Base-by-base conservation (phyloP, 2,797 vertebrate species). In the Euthynnus affinis region DNA sequence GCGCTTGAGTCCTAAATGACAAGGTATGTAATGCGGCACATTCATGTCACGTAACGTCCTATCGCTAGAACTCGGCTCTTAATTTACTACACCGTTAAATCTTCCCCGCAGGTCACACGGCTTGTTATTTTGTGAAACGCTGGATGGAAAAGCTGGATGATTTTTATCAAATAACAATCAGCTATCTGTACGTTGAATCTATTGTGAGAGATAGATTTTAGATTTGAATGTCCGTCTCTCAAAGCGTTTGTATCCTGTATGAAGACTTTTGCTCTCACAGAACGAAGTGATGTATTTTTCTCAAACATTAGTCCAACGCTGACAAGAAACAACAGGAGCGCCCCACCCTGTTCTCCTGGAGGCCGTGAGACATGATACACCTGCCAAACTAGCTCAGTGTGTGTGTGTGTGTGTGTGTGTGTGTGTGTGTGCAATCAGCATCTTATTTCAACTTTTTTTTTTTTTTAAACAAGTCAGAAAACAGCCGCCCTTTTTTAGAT, bases 1-100 rank as follows among this genome's bases (percentile, higher is more conserved):
- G 86, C 61, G 66, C 82, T 89, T 89, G 71, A 87, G 78, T 91
- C 89, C 90, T 94, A 94, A 94, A 95, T 94, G 94, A 94, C 92
- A 92, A 93, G 94, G 94, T 94, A 90, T 48, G 62, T 57, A 49
- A 71, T 0, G 8, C 32, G 29, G 5, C 42, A 0, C 4, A 8
- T 18, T 72, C 1, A 69, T 51, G 18, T 56, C 3, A 3, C 13
- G 22, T 15, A 7, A n/a, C 37, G 46, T 68, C 22, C 37, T 53
- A 1, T 20, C 14, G 17, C 40, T 59, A 17, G 42, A 56, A 37
- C 49, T 1, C 0, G 25, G 52, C 55, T 22, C 5, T 22, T 23
- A 29, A 20, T 68, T 57, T 46, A n/a, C 23, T 23, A 12, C 15
- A 2, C 3, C 44, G 48, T n/a, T 32, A 34, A 18, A n/a, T 9